Evolutionary conservation across 2,113 vertebrate species (phyloP).

Genomic region (Thinocorus orbignyianus): DNA sequence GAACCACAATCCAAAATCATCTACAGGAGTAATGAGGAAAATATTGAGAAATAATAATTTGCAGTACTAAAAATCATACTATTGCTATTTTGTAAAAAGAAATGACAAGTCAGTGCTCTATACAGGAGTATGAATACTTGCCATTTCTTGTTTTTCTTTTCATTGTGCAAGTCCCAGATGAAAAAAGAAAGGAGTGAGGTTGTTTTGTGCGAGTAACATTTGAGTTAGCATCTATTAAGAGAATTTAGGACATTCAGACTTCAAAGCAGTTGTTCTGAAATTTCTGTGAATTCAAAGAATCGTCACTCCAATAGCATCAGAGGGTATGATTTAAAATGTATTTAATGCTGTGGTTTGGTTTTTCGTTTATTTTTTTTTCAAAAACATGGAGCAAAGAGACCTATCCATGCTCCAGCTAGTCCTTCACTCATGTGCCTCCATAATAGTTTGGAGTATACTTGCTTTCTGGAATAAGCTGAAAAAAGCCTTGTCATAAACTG

Average conservation of each 20-base stretch:
- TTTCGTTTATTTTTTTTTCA: not conserved
- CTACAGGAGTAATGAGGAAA: not conserved
- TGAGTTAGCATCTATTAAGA: not conserved
- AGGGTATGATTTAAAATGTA: not conserved
- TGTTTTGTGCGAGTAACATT: not conserved
- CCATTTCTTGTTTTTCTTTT: not conserved
- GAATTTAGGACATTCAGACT: not conserved
- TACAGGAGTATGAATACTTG: not conserved
- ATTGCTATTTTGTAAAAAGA: not conserved
- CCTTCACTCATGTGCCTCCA: not conserved
- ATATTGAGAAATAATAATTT: not conserved
- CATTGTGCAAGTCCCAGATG: not conserved
- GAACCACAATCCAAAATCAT: not conserved
- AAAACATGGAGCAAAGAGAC: not conserved
- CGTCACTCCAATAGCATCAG: not conserved
- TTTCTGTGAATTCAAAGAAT: not conserved
- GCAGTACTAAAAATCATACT: not conserved
- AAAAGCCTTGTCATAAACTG: not conserved
- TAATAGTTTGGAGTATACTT: not conserved
- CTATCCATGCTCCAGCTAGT: not conserved
- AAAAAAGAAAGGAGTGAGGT: not conserved
- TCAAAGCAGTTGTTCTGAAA: not conserved
- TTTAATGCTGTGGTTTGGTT: not conserved
- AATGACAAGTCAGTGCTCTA: not conserved
- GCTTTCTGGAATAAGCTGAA: not conserved